phyloP scores from a whole-genome alignment of 2,888 invertebrate genomes.

The Eupeodes latifasciatus region DNA sequence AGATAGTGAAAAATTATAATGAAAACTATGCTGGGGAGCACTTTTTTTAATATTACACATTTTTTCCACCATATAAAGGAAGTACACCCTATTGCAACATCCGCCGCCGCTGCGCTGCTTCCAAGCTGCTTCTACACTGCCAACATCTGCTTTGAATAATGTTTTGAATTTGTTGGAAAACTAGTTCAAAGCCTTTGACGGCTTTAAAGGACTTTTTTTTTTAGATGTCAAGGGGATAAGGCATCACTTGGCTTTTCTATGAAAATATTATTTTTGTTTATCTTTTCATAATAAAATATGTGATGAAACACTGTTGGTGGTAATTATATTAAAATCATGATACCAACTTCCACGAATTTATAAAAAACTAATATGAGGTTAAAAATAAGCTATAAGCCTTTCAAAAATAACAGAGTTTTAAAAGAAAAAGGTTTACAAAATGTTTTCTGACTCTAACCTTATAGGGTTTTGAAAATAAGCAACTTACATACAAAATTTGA shows the following conservation, averaged over 20 bases:
- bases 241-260: not conserved
- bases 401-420: too few relatives aligned
- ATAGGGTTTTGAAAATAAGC: too few relatives aligned
- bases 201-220: not conserved
- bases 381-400: too few relatives aligned
- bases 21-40: conserved; percentile 15
- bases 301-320: not conserved
- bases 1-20: conserved; percentile 25
- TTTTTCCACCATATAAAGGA: conserved; percentile 13
- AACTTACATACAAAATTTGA: too few relatives aligned
- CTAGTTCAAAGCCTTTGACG: not conserved
- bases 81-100: not conserved
- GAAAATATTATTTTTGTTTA: not conserved
- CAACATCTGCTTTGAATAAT: not conserved
- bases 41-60: conserved; percentile 6
- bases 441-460: too few relatives aligned
- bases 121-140: not conserved
- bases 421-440: too few relatives aligned
- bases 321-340: too few relatives aligned
- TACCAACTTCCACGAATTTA: too few relatives aligned
- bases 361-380: too few relatives aligned
- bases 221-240: not conserved
- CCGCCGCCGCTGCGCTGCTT: not conserved
- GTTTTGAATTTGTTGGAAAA: not conserved
- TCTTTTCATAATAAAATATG: not conserved